Evolutionary conservation across 2,888 invertebrate genomes (phyloP), one percentile per base, ranked within the genome.

Genomic region (Myopa tessellatipennis): DNA sequence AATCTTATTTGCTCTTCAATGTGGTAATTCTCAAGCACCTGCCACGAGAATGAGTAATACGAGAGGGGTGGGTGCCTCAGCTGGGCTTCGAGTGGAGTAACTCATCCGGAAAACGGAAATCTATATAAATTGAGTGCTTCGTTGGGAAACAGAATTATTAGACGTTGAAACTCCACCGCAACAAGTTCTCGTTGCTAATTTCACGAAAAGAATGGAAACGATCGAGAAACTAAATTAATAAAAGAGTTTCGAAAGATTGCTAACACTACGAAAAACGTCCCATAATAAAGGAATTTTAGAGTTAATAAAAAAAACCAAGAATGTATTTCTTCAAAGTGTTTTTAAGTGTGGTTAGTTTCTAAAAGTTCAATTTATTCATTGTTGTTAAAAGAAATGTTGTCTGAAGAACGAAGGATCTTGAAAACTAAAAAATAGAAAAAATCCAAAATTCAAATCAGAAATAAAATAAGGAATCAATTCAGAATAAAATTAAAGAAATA

Each of bases 31-130:
- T 61, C 68, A 52, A 74, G 58, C 71, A 34, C 60, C 18, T 68
- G 72, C 75, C 38, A 38, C 45, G 70, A 69, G 63, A 40, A 26
- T 68, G 75, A 68, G 68, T 75, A 69, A 69, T 68, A 5, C 6
- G 45, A 8, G 6, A 10, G 45, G 45, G 6, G 10, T 60, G 45
- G 6, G 10, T 60, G 26, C 26, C 38, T 65, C 36, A 77, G 61
- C 75, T 79, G 45, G 70, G 60, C 76, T 68, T 81, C 80, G 78
- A 82, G 80, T 82, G 82, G 79, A 80, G 79, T 82, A 87, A 86
- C 87, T 87, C 86, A 87, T 84, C 86, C 85, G 87, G 86, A 87
- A 87, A 87, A 84, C 85, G 83, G 84, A 85, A 45, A 45, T 8
- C 6, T 83, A 86, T 87, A 87, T 87, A 87, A 87, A 87, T 87